These are phyloP conservation scores for Drosophila fuyamai DNA, from an alignment of 1,140 invertebrate genomes.

Conservation along the genomic window DNA sequence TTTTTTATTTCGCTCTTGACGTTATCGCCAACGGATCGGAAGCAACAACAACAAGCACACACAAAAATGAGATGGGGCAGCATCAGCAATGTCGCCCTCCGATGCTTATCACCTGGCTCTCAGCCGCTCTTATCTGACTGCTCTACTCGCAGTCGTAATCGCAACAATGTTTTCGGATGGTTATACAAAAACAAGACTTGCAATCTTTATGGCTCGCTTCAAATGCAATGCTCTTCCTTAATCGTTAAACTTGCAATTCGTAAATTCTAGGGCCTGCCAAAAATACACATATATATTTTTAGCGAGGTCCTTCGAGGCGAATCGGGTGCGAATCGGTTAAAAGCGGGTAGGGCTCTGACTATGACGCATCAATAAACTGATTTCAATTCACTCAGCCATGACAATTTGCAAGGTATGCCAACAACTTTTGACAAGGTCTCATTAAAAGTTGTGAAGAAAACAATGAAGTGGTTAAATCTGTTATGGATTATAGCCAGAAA, in stretches of 20 bases:
- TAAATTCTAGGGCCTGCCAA: not conserved
- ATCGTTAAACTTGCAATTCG: not conserved
- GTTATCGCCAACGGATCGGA: conserved; percentile 27
- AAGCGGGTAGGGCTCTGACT: not conserved
- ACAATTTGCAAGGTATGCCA: not conserved
- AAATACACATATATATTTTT: not conserved
- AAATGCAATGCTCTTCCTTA: conserved; percentile 1
- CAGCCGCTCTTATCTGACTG: conserved; percentile 17
- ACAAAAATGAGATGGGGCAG: not conserved
- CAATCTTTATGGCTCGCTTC: conserved; percentile 9
- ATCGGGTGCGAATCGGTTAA: not conserved
- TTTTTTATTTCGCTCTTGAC: conserved; percentile 20
- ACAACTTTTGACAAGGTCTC: not conserved
- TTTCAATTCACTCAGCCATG: not conserved
- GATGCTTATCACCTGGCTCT: conserved; percentile 32
- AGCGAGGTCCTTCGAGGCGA: not conserved
- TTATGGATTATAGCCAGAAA: too few relatives aligned
- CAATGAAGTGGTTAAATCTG: not conserved
- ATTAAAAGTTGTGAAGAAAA: too few relatives aligned
- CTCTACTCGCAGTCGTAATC: conserved; percentile 13
- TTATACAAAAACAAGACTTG: conserved; percentile 9
- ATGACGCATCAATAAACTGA: not conserved
- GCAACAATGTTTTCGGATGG: conserved; percentile 23
- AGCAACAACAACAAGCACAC: not conserved
- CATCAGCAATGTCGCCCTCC: conserved; percentile 7